These are phyloP conservation scores for Nettapus auritus DNA, from an alignment of 2,113 vertebrate species.

Conservation along the genomic window DNA sequence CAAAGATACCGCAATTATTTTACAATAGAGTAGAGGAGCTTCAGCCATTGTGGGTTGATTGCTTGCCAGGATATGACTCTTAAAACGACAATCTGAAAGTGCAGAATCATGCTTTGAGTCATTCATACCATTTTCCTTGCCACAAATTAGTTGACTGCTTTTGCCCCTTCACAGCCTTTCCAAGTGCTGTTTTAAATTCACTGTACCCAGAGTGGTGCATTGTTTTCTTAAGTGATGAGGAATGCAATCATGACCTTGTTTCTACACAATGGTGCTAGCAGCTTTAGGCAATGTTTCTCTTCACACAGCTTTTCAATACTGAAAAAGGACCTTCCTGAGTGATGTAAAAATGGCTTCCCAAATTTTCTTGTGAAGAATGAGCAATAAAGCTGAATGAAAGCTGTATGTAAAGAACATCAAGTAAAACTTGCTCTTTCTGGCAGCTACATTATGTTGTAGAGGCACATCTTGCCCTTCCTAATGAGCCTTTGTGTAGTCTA, in stretches of 20 bases:
- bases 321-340: not conserved
- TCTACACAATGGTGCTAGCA: not conserved
- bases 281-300: not conserved
- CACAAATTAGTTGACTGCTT: not conserved
- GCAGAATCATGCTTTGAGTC: not conserved
- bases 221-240: not conserved
- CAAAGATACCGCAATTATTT: not conserved
- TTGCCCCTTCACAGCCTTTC: not conserved
- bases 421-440: not conserved
- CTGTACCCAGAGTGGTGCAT: not conserved
- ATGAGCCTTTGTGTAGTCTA: not conserved
- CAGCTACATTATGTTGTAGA: not conserved
- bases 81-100: not conserved
- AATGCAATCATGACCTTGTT: not conserved
- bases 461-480: not conserved
- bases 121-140: not conserved
- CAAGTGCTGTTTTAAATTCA: not conserved
- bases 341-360: not conserved
- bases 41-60: not conserved
- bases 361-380: not conserved
- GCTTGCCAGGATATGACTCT: not conserved
- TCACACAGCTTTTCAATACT: not conserved
- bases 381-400: not conserved
- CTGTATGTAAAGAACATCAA: not conserved
- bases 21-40: not conserved